A percentile compares a stretch with the other conserved stretches of the same genome.
Evolutionary conservation across 2,888 invertebrate species (phyloP).

Genomic region (Oligia strigilis): DNA sequence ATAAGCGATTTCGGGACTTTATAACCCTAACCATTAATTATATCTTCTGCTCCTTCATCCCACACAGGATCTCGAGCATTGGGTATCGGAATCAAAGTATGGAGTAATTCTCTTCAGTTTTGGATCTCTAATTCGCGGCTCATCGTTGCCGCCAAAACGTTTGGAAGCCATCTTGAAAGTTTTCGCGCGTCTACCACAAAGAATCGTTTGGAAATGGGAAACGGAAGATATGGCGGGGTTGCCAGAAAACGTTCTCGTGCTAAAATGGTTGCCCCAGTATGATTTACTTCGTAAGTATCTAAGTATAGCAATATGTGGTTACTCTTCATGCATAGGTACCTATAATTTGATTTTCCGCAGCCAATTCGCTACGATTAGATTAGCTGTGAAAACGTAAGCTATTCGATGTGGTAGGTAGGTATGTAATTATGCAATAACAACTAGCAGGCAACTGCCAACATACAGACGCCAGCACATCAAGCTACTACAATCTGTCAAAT

Average conservation of each 20-base stretch:
- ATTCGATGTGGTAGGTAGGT: not conserved
- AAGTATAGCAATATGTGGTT: not conserved
- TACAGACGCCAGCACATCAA: no score
- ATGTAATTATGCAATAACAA: not conserved
- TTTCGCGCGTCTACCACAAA: conserved; percentile 90
- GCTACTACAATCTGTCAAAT: no score
- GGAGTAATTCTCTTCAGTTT: conserved; percentile 93
- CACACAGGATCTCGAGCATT: conserved; percentile 88
- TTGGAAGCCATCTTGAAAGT: conserved; percentile 90
- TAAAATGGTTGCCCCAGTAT: conserved; percentile 92
- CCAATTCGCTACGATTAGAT: not conserved
- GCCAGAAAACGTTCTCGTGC: conserved; percentile 90
- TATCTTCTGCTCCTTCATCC: not conserved
- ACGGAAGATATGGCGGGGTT: conserved; percentile 86
- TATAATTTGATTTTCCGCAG: conserved; percentile 4
- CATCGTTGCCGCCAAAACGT: conserved; percentile 90
- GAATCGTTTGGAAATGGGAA: conserved; percentile 94
- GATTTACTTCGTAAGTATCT: conserved; percentile 91
- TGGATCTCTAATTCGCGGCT: conserved; percentile 93
- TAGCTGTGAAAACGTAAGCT: not conserved
- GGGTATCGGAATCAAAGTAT: conserved; percentile 90
- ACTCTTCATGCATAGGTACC: no score
- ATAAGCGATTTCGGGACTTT: not conserved
- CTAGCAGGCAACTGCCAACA: not conserved
- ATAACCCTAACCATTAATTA: not conserved